Evolutionary conservation across 2,888 invertebrate genomes (phyloP).

Genomic region (Tetranychus piercei): DNA sequence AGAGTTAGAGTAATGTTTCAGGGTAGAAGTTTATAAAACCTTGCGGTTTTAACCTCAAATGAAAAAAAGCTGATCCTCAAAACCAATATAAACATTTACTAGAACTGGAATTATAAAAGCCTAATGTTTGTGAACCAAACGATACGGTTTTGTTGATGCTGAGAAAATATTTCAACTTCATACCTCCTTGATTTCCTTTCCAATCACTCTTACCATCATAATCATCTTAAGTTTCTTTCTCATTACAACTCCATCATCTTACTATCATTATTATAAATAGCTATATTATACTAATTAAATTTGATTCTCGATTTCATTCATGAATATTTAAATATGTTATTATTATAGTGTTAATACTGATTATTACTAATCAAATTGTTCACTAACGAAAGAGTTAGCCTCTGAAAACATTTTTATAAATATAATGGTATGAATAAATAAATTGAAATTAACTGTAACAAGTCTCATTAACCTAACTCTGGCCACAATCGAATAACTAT

Average conservation of each 20-base stretch:
- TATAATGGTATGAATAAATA: too few species aligned
- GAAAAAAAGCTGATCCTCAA: too few species aligned
- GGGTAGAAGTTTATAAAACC: too few species aligned
- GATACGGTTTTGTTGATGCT: neutral
- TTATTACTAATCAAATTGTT: neutral
- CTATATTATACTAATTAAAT: neutral
- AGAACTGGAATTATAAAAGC: too few species aligned
- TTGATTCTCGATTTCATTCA: neutral
- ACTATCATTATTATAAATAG: neutral
- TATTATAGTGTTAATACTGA: neutral
- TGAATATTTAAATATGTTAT: neutral
- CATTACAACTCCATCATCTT: neutral
- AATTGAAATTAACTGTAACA: too few species aligned
- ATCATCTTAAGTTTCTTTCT: neutral
- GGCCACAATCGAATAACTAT: too few species aligned
- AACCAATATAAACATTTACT: too few species aligned
- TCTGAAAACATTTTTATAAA: too few species aligned
- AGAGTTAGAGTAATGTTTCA: too few species aligned
- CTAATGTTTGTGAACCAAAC: neutral
- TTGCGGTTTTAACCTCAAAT: too few species aligned
- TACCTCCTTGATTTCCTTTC: neutral
- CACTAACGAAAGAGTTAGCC: neutral
- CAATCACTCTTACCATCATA: neutral
- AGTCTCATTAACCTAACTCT: too few species aligned
- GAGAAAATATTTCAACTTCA: slow-evolving; percentile 4